Percentiles rank a stretch among this genome's conserved stretches.
Conservation (phyloP, 2,113 vertebrate species). For the Chloebia gouldiae region DNA sequence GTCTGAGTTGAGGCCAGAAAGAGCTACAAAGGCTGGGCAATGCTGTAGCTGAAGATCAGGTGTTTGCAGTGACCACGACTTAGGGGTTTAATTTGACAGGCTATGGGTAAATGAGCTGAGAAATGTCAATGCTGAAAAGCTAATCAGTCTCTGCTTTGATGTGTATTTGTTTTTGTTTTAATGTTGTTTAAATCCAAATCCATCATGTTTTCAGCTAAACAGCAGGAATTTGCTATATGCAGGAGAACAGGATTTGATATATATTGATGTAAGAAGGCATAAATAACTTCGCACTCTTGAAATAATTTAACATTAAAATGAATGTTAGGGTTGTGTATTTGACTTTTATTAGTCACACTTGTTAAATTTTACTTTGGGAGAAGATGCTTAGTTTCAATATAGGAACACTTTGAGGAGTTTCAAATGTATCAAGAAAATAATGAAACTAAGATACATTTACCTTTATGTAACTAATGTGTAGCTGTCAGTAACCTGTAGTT, state of each 20-base stretch:
- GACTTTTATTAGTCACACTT: neutral
- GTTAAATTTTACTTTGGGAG: neutral
- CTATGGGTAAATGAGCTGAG: neutral
- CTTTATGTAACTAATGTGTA: neutral
- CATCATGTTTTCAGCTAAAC: neutral
- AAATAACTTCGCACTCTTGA: neutral
- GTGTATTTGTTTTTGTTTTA: neutral
- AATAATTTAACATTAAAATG: neutral
- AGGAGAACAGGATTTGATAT: neutral
- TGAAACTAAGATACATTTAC: neutral
- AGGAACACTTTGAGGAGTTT: neutral
- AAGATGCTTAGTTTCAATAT: neutral
- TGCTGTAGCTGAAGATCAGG: neutral
- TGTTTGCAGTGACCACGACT: neutral
- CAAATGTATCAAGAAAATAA: neutral
- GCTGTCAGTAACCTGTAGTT: neutral
- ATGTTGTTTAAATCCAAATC: neutral
- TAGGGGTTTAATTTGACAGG: neutral
- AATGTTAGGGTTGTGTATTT: neutral
- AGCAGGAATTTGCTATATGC: neutral
- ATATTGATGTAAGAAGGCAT: neutral
- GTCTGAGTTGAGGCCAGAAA: neutral
- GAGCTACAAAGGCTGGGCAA: neutral
- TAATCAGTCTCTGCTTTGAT: neutral
- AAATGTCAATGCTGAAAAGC: neutral